Base-by-base conservation (phyloP, 2,797 vertebrate species). In the Acestrorhynchus altus region DNA sequence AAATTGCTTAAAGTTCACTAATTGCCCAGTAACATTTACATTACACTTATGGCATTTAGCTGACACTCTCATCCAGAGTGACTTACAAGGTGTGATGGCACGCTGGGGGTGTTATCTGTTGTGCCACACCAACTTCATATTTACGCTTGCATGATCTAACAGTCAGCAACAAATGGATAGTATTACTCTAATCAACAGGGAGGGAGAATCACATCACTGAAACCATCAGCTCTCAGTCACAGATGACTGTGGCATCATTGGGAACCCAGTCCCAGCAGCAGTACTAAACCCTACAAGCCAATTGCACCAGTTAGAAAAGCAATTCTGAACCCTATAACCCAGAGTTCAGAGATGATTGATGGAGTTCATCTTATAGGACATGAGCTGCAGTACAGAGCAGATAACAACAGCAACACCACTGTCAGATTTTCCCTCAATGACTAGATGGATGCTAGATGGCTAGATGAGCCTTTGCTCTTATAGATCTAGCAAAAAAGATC, bases 321-420 rank as follows among this genome's bases (percentile, higher is more conserved):
- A 57, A 22, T 65, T 72, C 76, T 56, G 46, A 47, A 72, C 68
- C 51, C 16, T 60, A 52, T 52, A 71, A 28, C 67, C 16, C 66
- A 42, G 65, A 46, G 47, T 68, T 77, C 35, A 22, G 39, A 72
- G 49, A 66, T 66, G 69, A 72, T 60, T 72, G 42, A 42, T 66
- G 69, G 35, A 46, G 70, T 66, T 72, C 51, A 49, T 72, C 59
- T 31, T 72, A 44, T 64, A 47, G 49, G 56, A 51, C 39, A 56
- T 64, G 61, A 15, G 46, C 15, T 64, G 54, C 47, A 64, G 57
- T 9, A 28, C 16, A 54, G 46, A 57, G 57, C 52, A 44, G 52
- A 72, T 64, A 26, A 61, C 31, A 77, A 26, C 47, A 46, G 22
- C 46, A 70, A 40, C 61, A 20, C 57, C 57, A 54, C 44, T 39